Evolutionary conservation across 92 coral and sea anemone species (phyloP), one percentile per base, ranked within the genome.

Genomic region (Meandrina meandrites): DNA sequence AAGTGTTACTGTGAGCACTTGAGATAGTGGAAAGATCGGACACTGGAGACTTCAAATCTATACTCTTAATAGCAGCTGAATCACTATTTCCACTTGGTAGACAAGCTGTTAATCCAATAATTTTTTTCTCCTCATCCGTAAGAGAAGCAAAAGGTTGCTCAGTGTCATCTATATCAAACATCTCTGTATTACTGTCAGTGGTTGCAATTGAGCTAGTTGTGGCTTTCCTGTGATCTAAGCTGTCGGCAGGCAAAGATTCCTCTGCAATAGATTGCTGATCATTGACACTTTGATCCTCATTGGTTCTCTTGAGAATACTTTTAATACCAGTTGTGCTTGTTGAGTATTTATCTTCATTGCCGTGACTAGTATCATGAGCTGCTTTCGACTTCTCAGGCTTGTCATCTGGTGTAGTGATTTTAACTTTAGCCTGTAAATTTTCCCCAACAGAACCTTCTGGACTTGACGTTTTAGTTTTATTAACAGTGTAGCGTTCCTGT

Each of bases 101-200:
- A 21, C 14, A 57, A 32, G 77, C 5, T 35, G 69, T 19, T 13
- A 85, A 57, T 30, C 88, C 88, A 45, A 85, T 85, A 37, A 85
- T 85, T 31, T 76, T 80, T 24, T 45, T 85, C 76, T 85, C 88
- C 32, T 85, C 88, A 22, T 85, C 88, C 18, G 88, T 85, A 7
- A 85, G 83, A 62, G 83, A 76, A n/a, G 83, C 66, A 30, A 85
- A 17, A 22, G 88, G 88, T 51, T 85, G 76, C 8, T 85, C 88
- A 21, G 24, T 6, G 28, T 85, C 88, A 77, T 83, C 79, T 4
- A 13, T 2, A 21, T 77, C 88, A 30, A 76, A 77, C 51, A 17
- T 45, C 47, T 62, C 88, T 24, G 27, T 22, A 64, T 14, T 31
- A 4, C 36, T 66, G 17, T 12, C 19, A 17, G 32, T 21, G 31